phyloP scores from a whole-genome alignment of 2,113 vertebrate genomes.

The Aythya baeri region DNA sequence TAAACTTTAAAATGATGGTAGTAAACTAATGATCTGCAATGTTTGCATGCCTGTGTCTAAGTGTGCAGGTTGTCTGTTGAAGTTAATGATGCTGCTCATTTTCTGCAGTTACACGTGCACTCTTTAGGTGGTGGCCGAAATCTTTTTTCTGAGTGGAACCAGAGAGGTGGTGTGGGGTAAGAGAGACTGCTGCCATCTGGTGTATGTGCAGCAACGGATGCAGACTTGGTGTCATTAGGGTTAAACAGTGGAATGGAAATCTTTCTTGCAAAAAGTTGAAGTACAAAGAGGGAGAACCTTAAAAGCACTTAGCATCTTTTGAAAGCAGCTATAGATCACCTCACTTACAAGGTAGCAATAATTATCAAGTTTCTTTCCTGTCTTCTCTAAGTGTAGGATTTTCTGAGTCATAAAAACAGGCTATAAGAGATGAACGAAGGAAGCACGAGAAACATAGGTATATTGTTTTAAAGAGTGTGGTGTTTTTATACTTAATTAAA shows the following conservation, averaged over 20 bases:
- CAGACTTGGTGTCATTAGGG: rapidly evolving
- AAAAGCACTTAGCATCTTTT: background rate
- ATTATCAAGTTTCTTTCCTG: background rate
- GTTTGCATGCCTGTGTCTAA: background rate
- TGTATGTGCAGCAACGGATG: background rate
- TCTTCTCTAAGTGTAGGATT: background rate
- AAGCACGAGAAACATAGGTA: background rate
- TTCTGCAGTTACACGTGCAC: background rate
- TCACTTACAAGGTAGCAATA: background rate
- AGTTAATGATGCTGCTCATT: background rate
- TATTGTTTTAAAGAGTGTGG: background rate
- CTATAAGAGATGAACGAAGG: background rate
- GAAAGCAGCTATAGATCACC: background rate
- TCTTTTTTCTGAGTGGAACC: background rate
- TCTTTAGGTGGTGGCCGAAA: background rate
- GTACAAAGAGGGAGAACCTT: background rate
- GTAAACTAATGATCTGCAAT: background rate
- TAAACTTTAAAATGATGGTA: background rate
- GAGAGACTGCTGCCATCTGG: background rate
- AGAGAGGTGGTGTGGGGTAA: background rate
- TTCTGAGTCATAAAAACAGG: background rate
- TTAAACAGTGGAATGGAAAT: background rate
- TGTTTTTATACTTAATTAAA: background rate
- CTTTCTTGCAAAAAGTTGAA: background rate
- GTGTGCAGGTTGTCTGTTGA: background rate